Percentiles rank a stretch among this genome's conserved stretches.
Evolutionary conservation across 2,888 invertebrate genomes (phyloP).

Genomic region (Muschampia plurimacula): DNA sequence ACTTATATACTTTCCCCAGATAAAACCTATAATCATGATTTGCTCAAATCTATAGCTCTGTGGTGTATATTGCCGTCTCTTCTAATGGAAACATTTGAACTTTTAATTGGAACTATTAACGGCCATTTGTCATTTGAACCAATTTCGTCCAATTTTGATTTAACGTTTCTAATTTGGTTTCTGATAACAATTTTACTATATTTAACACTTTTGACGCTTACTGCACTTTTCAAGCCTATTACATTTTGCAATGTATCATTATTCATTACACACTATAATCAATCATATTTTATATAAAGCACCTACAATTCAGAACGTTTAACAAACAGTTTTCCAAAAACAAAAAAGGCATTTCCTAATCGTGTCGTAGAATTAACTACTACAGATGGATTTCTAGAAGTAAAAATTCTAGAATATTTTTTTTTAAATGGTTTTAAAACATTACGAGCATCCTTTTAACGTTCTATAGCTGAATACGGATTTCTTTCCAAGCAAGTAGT

Average conservation of each 20-base stretch:
- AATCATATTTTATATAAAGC: neutral
- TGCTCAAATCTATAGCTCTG: neutral
- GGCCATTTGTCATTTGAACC: conserved; percentile 18
- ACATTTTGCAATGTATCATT: neutral
- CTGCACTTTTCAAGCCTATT: neutral
- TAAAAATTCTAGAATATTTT: too few relatives aligned
- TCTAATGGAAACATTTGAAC: conserved; percentile 7
- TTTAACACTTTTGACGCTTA: neutral
- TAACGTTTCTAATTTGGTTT: conserved; percentile 13
- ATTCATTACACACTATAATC: neutral
- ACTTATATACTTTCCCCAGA: neutral
- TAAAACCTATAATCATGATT: neutral
- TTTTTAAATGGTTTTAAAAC: too few relatives aligned
- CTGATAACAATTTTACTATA: neutral
- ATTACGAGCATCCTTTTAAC: too few relatives aligned
- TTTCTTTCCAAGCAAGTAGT: too few relatives aligned
- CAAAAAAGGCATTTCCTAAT: too few relatives aligned
- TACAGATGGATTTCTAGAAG: too few relatives aligned
- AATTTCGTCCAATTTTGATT: conserved; percentile 5
- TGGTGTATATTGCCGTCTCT: neutral
- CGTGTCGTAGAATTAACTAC: too few relatives aligned
- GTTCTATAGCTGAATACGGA: too few relatives aligned
- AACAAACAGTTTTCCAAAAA: too few relatives aligned
- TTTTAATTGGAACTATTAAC: conserved; percentile 22
- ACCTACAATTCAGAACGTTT: too few relatives aligned